Evolutionary conservation across 2,797 vertebrate genomes (phyloP).

Genomic region (Sebastes goodei): DNA sequence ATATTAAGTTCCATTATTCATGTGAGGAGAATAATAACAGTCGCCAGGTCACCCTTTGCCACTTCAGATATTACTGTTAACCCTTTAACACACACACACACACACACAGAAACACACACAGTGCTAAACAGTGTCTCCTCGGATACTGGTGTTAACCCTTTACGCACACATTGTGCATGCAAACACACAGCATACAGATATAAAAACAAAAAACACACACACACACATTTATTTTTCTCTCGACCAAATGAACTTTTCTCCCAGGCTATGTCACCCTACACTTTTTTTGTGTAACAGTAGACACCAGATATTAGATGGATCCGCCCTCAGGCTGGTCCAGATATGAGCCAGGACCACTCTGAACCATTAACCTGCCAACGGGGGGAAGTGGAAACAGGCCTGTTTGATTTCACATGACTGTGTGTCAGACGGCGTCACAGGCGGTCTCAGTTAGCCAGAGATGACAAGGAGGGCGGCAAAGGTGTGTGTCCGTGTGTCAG

Average conservation of each 20-base stretch:
- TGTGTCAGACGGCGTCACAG: constrained; percentile 59
- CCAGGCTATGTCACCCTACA: background rate
- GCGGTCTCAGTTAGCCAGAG: constrained; percentile 53
- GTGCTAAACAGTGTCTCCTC: constrained; percentile 13
- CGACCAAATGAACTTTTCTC: background rate
- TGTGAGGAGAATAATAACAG: constrained; percentile 77
- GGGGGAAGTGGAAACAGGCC: constrained; percentile 29
- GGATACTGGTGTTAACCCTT: constrained; percentile 24
- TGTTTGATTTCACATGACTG: constrained; percentile 48
- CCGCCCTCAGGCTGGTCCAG: constrained; percentile 41
- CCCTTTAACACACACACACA: constrained; percentile 39
- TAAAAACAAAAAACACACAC: background rate
- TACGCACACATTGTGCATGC: background rate
- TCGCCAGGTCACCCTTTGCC: constrained; percentile 62
- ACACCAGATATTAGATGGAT: constrained; percentile 57
- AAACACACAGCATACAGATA: background rate
- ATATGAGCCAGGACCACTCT: constrained; percentile 44
- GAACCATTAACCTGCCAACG: constrained; percentile 47
- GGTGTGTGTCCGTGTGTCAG: constrained; percentile 40
- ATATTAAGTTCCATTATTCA: constrained; percentile 84
- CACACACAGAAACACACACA: constrained; percentile 4
- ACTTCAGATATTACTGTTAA: constrained; percentile 77
- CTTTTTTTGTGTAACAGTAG: constrained; percentile 19
- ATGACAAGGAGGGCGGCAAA: constrained; percentile 57
- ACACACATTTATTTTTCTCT: background rate